Base-by-base conservation (phyloP, 2,797 vertebrate genomes). In the Cyclura pinguis region DNA sequence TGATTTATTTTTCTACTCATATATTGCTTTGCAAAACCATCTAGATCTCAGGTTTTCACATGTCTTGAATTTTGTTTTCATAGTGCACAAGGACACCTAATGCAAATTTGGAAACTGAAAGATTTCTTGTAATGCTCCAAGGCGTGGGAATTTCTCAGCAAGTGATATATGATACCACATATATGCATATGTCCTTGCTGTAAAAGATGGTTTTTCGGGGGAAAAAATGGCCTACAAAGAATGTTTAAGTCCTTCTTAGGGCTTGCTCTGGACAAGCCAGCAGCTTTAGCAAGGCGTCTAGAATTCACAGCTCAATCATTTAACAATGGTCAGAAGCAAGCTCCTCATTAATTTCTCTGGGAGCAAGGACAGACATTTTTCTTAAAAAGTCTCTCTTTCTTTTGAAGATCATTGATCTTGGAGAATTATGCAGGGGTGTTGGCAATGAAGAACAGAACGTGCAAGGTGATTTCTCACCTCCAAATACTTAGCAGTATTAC, bases 31-130 rank as follows among this genome's bases (percentile, higher is more conserved):
- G 77, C 85, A 91, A 90, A 93, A 78, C 62, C 69, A 83, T 80
- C 55, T 64, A 93, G 69, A 9, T 91, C 86, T 86, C 85, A 91
- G 29, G 81, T 93, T 77, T 16, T 72, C 84, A 24, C 52, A 74
- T 59, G 38, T 88, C 89, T 89, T 94, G 88, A 78, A 85, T 89
- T 35, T 92, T 88, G 42, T 91, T 85, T 82, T 92, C 85, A 88
- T 86, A 50, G 59, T 86, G 92, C 83, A 82, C 2, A 32, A 84
- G 91, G 88, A 94, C 64, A 92, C 72, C 6, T 50, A 92, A 93
- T 81, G n/a, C 67, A 93, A 74, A 93, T 89, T 93, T 77, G 69
- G 77, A 55, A 93, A 93, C 93, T 73, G 90, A 88, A 80, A 90
- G 76, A 81, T 72, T 74, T 74, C 89, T 91, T 93, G 42, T 84